Conservation (phyloP, 2,797 vertebrate species). For the Semotilus atromaculatus region DNA sequence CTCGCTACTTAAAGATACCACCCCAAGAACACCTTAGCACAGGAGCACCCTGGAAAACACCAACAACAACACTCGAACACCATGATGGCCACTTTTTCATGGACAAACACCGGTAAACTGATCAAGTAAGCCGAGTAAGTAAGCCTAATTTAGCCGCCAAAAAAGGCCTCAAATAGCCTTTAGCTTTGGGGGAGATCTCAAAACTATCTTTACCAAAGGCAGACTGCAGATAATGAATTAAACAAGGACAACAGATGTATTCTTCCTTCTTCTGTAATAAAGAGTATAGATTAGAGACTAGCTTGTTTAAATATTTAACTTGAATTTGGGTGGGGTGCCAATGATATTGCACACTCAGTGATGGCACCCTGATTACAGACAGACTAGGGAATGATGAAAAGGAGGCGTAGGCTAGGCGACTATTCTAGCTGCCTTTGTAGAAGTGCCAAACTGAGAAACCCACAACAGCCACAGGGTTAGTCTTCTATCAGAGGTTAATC, state of each 20-base stretch:
- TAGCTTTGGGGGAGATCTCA: slow-evolving; percentile 3
- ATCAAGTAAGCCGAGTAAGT: not conserved
- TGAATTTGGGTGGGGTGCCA: slow-evolving; percentile 76
- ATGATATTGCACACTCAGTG: slow-evolving; percentile 75
- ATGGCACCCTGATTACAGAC: slow-evolving; percentile 71
- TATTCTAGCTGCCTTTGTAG: slow-evolving; percentile 72
- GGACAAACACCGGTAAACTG: not conserved
- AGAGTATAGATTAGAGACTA: slow-evolving; percentile 74
- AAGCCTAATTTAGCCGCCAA: not conserved
- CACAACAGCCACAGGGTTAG: slow-evolving; percentile 66
- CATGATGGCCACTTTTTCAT: not conserved
- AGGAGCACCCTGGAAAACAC: not conserved
- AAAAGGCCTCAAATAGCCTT: not conserved
- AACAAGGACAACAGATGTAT: slow-evolving; percentile 69
- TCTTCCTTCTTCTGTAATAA: slow-evolving; percentile 70
- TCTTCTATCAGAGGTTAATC: slow-evolving; percentile 76
- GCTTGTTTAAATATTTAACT: slow-evolving; percentile 72
- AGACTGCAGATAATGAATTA: slow-evolving; percentile 54
- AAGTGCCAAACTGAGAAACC: slow-evolving; percentile 71
- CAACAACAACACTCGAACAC: not conserved
- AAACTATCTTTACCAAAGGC: not conserved
- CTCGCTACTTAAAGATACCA: not conserved
- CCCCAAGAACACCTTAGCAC: not conserved
- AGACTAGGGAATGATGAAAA: slow-evolving; percentile 78
- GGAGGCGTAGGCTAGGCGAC: slow-evolving; percentile 73